Base-by-base conservation (phyloP, 2,113 vertebrate genomes). In the Myotis davidii region DNA sequence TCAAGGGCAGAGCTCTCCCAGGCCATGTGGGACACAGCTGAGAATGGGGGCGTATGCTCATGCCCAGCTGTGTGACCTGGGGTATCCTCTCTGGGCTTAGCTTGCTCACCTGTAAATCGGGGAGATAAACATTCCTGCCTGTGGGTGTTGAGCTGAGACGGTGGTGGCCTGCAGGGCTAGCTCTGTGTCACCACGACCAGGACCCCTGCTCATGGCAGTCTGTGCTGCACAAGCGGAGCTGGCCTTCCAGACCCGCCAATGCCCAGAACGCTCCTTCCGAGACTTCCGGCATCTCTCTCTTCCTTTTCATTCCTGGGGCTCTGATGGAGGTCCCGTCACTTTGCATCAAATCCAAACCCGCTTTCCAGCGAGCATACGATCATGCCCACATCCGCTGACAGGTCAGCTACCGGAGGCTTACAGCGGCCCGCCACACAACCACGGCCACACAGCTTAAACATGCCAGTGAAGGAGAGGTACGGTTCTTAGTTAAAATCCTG, bases 361-460 rank as follows among this genome's bases (percentile, higher is more conserved):
- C 7, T 73, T 72, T 56, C 83, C 10, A 29, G 34, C 54, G 9
- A 17, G 37, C 48, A 17, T 27, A 2, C 0, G 14, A 27, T 8
- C 17, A 4, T 8, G 67, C 13, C 39, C 6, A 1, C 0, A 2
- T 11, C 50, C 0, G 52, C 9, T 5, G n/a, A 12, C 13, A 23
- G 59, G 0, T 2, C 25, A 45, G 61, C n/a, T 2, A 1, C 25
- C 42, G 13, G 61, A 90, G 34, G 92, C 3, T 32, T 6, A 9
- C 5, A 17, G 56, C 34, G 3, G 50, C 48, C 39, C 32, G 11
- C 3, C 21, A 72, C 20, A 25, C 2, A 45, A 11, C 65, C 48
- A 29, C 2, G 0, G 50, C 29, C 85, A 69, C 29, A 6, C 29
- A 9, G 52, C 65, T n/a, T 3, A 61, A 64, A 14, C 1, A 69